Conservation (phyloP, 2,888 invertebrate species). For the Drosophila suboccidentalis region DNA sequence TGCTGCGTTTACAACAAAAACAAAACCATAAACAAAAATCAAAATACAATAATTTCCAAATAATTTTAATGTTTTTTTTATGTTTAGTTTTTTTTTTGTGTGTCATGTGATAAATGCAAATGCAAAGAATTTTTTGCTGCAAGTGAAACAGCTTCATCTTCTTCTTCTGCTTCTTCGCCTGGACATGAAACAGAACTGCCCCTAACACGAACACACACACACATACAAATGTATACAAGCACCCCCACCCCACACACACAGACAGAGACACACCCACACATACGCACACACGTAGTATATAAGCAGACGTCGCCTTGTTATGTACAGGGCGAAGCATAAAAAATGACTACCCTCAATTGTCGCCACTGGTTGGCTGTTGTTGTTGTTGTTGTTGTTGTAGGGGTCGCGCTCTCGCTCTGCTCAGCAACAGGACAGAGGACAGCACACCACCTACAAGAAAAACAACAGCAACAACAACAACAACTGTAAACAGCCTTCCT, state of each 20-base stretch:
- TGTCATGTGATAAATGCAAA: slow-evolving; percentile 7
- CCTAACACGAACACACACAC: slow-evolving; percentile 25
- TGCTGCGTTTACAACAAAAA: slow-evolving; percentile 12
- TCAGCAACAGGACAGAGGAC: slow-evolving; percentile 15
- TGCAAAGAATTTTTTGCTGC: slow-evolving; percentile 4
- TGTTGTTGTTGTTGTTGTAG: slow-evolving; percentile 22
- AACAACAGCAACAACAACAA: not conserved
- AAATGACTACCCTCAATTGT: slow-evolving; percentile 70
- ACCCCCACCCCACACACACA: slow-evolving; percentile 9
- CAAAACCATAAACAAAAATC: slow-evolving; percentile 1
- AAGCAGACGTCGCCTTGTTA: slow-evolving; percentile 20
- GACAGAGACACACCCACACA: slow-evolving; percentile 1
- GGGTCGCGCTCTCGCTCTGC: slow-evolving; percentile 52
- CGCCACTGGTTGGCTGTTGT: slow-evolving; percentile 60
- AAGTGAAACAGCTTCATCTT: slow-evolving; percentile 1
- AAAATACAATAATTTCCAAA: not conserved
- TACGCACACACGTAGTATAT: slow-evolving; percentile 1
- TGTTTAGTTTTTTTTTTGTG: slow-evolving; percentile 45
- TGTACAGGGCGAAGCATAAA: slow-evolving; percentile 54
- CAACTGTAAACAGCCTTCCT: slow-evolving; percentile 15
- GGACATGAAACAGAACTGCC: slow-evolving; percentile 44
- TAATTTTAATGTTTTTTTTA: slow-evolving; percentile 8
- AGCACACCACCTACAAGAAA: slow-evolving; percentile 27
- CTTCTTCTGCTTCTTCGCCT: slow-evolving; percentile 7
- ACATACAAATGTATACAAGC: not conserved